These are phyloP conservation scores for Platycheirus rosarum DNA, from an alignment of 2,888 invertebrate species.

Conservation along the genomic window DNA sequence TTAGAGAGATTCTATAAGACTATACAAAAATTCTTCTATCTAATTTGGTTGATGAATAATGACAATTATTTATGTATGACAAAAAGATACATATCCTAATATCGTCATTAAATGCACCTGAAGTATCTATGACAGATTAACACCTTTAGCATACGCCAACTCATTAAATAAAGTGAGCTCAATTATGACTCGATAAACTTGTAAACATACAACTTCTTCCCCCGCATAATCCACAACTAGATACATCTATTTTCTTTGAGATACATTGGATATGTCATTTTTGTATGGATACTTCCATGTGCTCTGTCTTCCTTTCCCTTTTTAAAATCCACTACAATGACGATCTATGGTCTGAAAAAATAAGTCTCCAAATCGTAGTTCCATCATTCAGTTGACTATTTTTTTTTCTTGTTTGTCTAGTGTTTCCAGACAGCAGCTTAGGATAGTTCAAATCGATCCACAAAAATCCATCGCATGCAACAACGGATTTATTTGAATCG, in stretches of 20 bases:
- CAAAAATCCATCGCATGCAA: slow-evolving; percentile 58
- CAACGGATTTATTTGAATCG: slow-evolving; percentile 56
- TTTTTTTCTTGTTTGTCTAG: too few relatives aligned
- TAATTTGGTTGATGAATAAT: neutral
- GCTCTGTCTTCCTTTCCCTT: slow-evolving; percentile 54
- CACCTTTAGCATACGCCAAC: slow-evolving; percentile 23
- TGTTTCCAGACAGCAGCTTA: slow-evolving; percentile 56
- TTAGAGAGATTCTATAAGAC: neutral
- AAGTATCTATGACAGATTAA: slow-evolving; percentile 16
- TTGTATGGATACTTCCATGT: slow-evolving; percentile 1
- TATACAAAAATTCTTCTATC: neutral
- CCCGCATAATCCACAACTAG: neutral
- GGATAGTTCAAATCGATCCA: slow-evolving; percentile 61
- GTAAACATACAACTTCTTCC: slow-evolving; percentile 6
- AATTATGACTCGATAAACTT: slow-evolving; percentile 25
- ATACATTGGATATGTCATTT: slow-evolving; percentile 36
- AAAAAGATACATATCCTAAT: slow-evolving; percentile 17
- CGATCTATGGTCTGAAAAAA: slow-evolving; percentile 51
- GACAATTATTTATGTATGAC: neutral
- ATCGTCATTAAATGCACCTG: neutral
- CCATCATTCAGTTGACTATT: slow-evolving; percentile 43
- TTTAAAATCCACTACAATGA: slow-evolving; percentile 31
- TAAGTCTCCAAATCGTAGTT: slow-evolving; percentile 40
- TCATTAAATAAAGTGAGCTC: slow-evolving; percentile 36
- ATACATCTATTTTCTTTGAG: neutral